Conservation (phyloP, 2,113 vertebrate genomes). For the Theristicus caerulescens region DNA sequence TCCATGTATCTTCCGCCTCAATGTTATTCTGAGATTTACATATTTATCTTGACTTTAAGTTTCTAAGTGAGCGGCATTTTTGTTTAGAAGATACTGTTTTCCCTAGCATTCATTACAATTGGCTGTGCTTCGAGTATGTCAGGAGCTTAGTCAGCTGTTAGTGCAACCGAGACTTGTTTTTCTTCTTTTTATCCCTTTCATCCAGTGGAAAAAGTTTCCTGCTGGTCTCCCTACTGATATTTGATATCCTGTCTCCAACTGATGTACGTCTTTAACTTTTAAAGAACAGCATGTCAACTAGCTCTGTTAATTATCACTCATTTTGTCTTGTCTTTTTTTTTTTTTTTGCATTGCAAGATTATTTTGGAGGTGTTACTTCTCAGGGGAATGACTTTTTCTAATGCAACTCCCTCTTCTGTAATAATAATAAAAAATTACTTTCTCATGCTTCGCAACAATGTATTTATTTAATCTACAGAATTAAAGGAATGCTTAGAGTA, state of each 20-base stretch:
- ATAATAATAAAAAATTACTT: background rate
- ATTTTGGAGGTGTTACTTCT: background rate
- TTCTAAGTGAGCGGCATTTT: background rate
- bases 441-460: background rate
- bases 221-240: slow-evolving; percentile 20
- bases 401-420: background rate
- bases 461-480: background rate
- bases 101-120: background rate
- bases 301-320: slow-evolving; percentile 1
- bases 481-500: background rate
- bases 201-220: slow-evolving; percentile 38
- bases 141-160: slow-evolving; percentile 49
- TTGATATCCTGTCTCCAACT: slow-evolving; percentile 34
- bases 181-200: slow-evolving; percentile 44
- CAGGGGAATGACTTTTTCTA: background rate
- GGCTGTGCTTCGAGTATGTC: background rate
- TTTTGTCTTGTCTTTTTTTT: too few relatives aligned
- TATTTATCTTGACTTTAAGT: background rate
- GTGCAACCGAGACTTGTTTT: slow-evolving; percentile 24
- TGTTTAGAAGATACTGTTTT: background rate
- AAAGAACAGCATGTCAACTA: slow-evolving; percentile 11
- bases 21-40: background rate
- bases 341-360: background rate
- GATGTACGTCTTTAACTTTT: slow-evolving; percentile 12
- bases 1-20: rapidly evolving